Evolutionary conservation across 1,140 invertebrate genomes (phyloP), one percentile per base, ranked within the genome.

Genomic region (Bombus cullumanus): DNA sequence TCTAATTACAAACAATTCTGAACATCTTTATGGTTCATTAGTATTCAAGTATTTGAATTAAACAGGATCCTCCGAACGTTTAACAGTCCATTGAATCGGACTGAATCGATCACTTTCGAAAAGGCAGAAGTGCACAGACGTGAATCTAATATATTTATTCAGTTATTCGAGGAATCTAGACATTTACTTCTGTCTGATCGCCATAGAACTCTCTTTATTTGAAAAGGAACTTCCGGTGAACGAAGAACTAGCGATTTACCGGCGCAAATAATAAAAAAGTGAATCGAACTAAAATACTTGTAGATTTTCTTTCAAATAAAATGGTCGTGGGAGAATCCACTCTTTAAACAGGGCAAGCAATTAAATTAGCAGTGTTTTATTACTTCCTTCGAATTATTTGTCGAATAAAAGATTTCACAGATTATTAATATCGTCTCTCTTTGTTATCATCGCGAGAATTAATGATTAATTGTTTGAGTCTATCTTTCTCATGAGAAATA

Each of bases 1-100:
- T 71, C 59, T 69, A 43, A 25, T 22, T 13, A 81, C 12, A 12
- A 9, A 10, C 28, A 12, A 37, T 25, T 25, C n/a, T n/a, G 78
- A 71, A 28, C 8, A 69, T 22, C 34, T 53, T 71, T 53, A 43
- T 28, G 31, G 34, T 69, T 41, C 66, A 57, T 81, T 81, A 47
- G n/a, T 72, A 81, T 81, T 81, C 79, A 59, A 37, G 9, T 80
- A 80, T 80, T 80, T 34, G 78, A 57, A 41, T 71, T 71, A 81
- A 37, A 31, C 9, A 3, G 22, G 68, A 81, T 47, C 80, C 41
- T 62, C 13, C 10, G 12, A 28, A 25, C 8, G 59, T 31, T 37
- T 75, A 25, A 39, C 43, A 28, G 53, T 68, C 59, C 57, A 31
- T 82, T 82, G 66, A 74, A 43, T 73, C 68, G 9, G 2, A 22